phyloP scores from a whole-genome alignment of 1,140 invertebrate species.

The Anoplophora glabripennis region DNA sequence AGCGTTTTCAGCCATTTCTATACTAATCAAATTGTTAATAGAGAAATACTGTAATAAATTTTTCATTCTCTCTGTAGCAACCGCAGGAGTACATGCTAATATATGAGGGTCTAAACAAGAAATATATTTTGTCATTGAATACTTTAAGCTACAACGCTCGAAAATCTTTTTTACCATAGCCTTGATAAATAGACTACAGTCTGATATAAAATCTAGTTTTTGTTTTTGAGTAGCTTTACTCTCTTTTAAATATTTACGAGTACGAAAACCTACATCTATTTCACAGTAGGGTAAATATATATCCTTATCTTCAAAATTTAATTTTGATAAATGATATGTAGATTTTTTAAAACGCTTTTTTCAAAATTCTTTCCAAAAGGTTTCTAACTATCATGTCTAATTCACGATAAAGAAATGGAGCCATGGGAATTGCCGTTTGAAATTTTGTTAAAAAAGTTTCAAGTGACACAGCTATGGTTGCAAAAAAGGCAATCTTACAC shows the following conservation, averaged over 20 bases:
- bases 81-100: background rate
- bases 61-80: slow-evolving; percentile 2
- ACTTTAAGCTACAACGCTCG: slow-evolving; percentile 1
- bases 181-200: background rate
- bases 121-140: background rate
- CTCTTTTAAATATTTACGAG: background rate
- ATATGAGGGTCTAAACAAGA: slow-evolving; percentile 1
- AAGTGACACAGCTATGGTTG: background rate
- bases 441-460: slow-evolving; percentile 1
- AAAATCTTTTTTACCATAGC: background rate
- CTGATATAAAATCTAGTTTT: slow-evolving; percentile 1
- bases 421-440: slow-evolving; percentile 5
- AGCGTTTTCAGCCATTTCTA: background rate
- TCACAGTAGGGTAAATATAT: background rate
- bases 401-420: slow-evolving; percentile 4
- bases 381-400: background rate
- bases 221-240: background rate
- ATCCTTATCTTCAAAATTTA: background rate
- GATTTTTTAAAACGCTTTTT: background rate
- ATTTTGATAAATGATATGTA: background rate
- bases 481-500: background rate
- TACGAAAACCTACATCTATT: slow-evolving; percentile 1
- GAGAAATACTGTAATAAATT: background rate
- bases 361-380: background rate
- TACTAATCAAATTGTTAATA: background rate